Base-by-base conservation (phyloP, 2,888 invertebrate species). In the Oxytorus armatus region DNA sequence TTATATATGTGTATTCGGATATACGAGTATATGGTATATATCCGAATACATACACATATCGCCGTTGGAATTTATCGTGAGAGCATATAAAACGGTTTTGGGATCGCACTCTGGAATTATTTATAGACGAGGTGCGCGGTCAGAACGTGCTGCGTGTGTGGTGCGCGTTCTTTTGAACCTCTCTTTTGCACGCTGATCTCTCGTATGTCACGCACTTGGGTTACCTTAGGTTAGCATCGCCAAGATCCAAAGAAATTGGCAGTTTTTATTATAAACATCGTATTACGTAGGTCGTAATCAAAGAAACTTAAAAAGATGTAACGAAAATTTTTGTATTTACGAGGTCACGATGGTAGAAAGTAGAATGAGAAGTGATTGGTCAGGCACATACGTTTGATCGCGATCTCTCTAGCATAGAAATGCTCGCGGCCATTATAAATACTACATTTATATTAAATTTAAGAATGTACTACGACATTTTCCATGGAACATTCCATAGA, bases 61-160 rank as follows among this genome's bases (percentile, higher is more conserved):
- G 16, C 21, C 23, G 25, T 7, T 44, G 53, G 53, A 51, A 73
- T 73, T 73, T 73, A 61, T 51, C 61, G 29, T 7, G 18, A 63
- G 53, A 33, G 53, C 25, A 44, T 53, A 63, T 73, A 63, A 73
- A 73, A 73, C 51, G 53, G 29, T 42, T 33, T 61, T 72, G 72
- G 73, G 51, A 18, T 73, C 63, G 33, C 36, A 33, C 79, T 51
- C 75, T 81, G 75, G 82, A 86, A 85, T 85, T 87, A 87, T 87
- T 87, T 84, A 87, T 87, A 87, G 85, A 81, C 25, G 65, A 44
- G 76, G 29, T 33, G 42, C 47, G 65, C 55, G 25, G 10, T 18
- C 39, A 51, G 63, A 63, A 73, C 63, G 53, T 73, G 63, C 51
- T 70, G 73, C 21, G 33, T 63, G 72, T 39, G 51, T 33, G 33